phyloP scores from a whole-genome alignment of 2,797 vertebrate species.

The Anniella stebbinsi region DNA sequence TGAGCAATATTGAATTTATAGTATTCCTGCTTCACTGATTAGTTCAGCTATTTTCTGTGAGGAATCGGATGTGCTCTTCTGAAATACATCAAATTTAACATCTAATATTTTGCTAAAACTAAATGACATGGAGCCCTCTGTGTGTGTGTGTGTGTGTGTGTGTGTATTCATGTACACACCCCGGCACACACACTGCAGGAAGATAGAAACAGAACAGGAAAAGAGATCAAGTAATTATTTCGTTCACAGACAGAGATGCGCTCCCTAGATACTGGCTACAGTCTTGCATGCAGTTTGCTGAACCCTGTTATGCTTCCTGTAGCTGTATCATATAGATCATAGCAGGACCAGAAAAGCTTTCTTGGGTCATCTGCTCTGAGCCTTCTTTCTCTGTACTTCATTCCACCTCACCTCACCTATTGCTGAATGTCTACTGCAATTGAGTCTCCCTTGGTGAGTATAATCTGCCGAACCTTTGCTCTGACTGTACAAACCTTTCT shows the following conservation, averaged over 20 bases:
- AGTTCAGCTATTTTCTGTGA: neutral
- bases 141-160: too few relatives aligned
- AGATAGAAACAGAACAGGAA: neutral
- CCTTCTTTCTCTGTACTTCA: neutral
- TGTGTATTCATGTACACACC: too few relatives aligned
- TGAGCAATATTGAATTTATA: neutral
- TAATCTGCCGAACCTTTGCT: slow-evolving; percentile 21
- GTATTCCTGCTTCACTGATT: neutral
- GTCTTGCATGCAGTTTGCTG: neutral
- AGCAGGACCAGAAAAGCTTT: neutral
- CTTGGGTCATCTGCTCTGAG: neutral
- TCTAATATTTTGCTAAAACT: neutral
- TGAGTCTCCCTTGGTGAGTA: neutral
- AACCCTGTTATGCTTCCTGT: neutral
- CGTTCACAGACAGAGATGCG: neutral
- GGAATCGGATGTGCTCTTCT: neutral
- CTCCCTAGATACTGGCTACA: neutral
- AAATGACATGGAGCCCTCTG: neutral
- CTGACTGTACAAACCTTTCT: slow-evolving; percentile 16
- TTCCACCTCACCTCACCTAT: neutral
- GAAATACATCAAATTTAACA: neutral
- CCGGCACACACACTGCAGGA: too few relatives aligned
- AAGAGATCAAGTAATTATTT: neutral
- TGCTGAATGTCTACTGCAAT: slow-evolving; percentile 11
- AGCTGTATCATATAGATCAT: neutral